Percentiles rank a stretch among this genome's conserved stretches.
These are phyloP conservation scores for Pitta sordida DNA, from an alignment of 2,113 vertebrate genomes.

Conservation along the genomic window DNA sequence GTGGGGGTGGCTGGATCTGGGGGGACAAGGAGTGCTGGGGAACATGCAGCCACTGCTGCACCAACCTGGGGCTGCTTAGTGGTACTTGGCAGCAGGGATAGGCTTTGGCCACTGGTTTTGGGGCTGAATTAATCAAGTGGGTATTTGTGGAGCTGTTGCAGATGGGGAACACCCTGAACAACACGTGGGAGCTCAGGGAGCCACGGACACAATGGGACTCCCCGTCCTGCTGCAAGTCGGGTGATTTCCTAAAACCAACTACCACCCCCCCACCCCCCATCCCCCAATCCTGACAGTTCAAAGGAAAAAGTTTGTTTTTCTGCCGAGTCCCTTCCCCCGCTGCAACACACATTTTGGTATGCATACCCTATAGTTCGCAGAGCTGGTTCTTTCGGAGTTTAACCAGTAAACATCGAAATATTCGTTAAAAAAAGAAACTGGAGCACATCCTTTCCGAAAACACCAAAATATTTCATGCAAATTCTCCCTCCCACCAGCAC, in stretches of 20 bases:
- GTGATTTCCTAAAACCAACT: not conserved
- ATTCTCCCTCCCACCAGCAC: not conserved
- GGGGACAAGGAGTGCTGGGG: not conserved
- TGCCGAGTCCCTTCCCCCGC: not conserved
- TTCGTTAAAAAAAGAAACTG: not conserved
- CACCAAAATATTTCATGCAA: not conserved
- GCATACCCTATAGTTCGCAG: not conserved
- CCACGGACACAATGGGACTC: accelerated
- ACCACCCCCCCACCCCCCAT: accelerated
- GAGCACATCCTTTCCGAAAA: not conserved
- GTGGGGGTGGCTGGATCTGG: not conserved
- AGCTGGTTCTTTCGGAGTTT: not conserved
- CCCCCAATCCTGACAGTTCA: not conserved
- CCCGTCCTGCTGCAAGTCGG: accelerated
- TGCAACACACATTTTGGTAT: not conserved
- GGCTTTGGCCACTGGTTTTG: not conserved
- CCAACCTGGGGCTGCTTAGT: accelerated
- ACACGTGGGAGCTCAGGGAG: not conserved
- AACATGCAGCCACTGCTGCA: not conserved
- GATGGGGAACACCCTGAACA: not conserved
- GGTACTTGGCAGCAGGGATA: not conserved
- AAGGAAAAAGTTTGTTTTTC: not conserved
- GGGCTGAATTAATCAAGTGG: not conserved
- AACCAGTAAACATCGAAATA: not conserved
- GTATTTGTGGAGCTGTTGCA: not conserved